Conservation (phyloP, 2,797 vertebrate genomes). For the Peromyscus nudipes region DNA sequence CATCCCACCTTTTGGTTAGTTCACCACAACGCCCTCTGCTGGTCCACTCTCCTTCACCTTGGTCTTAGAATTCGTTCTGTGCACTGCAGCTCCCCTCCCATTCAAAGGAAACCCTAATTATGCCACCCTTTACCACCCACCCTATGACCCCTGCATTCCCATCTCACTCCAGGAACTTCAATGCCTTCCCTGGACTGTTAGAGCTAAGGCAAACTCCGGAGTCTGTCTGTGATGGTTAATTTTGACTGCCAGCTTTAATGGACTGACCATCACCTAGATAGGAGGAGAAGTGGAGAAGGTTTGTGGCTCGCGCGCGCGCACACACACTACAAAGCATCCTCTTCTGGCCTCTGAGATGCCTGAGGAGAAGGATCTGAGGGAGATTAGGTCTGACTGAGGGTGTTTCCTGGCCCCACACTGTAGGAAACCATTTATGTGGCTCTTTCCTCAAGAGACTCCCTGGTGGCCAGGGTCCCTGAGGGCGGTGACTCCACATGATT, state of each 20-base stretch:
- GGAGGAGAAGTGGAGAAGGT: background rate
- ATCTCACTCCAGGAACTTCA: background rate
- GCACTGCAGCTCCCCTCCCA: background rate
- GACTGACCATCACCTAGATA: background rate
- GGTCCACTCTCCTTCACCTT: background rate
- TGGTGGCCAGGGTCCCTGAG: fast-evolving
- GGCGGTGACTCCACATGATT: background rate
- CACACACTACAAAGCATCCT: fast-evolving
- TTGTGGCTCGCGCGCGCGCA: background rate
- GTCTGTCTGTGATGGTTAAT: background rate
- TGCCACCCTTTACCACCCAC: background rate
- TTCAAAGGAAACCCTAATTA: background rate
- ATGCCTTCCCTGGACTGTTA: background rate
- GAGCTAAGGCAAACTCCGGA: background rate
- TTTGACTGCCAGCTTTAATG: background rate
- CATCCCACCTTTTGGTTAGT: background rate
- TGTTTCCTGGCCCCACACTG: background rate
- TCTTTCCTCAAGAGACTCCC: background rate
- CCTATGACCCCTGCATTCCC: too few species aligned
- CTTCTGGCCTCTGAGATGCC: background rate
- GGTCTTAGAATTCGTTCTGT: background rate
- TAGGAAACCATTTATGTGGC: background rate
- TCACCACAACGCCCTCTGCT: fast-evolving
- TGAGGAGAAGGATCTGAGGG: background rate
- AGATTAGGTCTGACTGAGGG: background rate